These are phyloP conservation scores for Hassar affinis DNA, from an alignment of 2,113 vertebrate species.

Conservation along the genomic window DNA sequence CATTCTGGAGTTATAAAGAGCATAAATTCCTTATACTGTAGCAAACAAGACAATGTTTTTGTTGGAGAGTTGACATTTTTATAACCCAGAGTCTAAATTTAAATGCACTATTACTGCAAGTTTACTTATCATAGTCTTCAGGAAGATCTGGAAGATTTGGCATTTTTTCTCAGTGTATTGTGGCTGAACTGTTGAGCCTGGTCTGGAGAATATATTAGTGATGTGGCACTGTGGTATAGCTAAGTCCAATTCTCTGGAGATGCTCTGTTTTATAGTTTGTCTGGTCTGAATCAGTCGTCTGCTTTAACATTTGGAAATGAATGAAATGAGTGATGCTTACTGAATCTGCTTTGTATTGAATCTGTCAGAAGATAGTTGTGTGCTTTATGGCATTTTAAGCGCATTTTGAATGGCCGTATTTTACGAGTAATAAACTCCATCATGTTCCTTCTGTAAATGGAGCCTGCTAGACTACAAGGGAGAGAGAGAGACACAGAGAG, in stretches of 20 bases:
- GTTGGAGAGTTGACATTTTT: background rate
- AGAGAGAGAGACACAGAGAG: background rate
- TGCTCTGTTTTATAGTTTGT: slow-evolving; percentile 51
- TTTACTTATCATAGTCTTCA: slow-evolving; percentile 19
- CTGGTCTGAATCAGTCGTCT: slow-evolving; percentile 60
- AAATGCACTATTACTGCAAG: slow-evolving; percentile 43
- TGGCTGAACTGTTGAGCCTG: background rate
- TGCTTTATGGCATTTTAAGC: slow-evolving; percentile 13
- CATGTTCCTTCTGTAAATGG: slow-evolving; percentile 7
- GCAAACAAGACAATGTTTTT: background rate
- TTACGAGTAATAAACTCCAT: slow-evolving; percentile 16
- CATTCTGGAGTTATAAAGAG: background rate
- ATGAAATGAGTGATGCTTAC: slow-evolving; percentile 52
- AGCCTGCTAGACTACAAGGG: slow-evolving; percentile 4
- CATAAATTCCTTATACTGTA: background rate
- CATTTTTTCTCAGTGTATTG: background rate
- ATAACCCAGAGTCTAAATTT: background rate
- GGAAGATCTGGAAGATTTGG: background rate
- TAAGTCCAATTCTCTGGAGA: slow-evolving; percentile 50
- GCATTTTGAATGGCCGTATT: slow-evolving; percentile 21
- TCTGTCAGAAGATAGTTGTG: slow-evolving; percentile 8
- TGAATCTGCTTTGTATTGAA: slow-evolving; percentile 25
- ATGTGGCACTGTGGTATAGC: slow-evolving; percentile 30
- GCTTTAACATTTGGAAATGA: slow-evolving; percentile 52
- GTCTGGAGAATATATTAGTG: slow-evolving; percentile 37